Conservation (phyloP, 2,888 invertebrate species). For the Hypomecis atomaria region DNA sequence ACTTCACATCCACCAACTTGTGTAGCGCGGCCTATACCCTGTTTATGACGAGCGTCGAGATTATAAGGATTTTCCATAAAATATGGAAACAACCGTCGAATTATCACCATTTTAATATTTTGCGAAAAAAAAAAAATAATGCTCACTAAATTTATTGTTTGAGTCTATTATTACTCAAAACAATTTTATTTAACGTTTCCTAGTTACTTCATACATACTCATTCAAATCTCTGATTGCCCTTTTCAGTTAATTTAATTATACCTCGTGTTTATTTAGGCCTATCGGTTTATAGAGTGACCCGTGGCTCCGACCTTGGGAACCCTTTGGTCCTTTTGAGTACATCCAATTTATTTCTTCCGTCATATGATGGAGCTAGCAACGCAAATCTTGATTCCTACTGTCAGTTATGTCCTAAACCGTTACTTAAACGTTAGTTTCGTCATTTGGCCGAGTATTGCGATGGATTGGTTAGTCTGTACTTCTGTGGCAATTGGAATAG, state of each 20-base stretch:
- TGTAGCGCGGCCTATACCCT: too few species aligned
- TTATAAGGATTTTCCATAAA: too few species aligned
- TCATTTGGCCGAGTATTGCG: not conserved
- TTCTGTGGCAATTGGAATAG: slow-evolving; percentile 41
- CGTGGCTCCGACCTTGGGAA: slow-evolving; percentile 40
- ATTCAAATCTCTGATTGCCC: slow-evolving; percentile 54
- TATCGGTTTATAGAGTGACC: slow-evolving; percentile 55
- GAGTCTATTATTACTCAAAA: too few species aligned
- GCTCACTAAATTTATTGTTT: too few species aligned
- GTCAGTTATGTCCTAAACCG: not conserved
- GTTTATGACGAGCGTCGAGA: too few species aligned
- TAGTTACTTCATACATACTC: slow-evolving; percentile 43
- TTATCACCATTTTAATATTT: too few species aligned
- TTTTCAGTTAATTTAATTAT: slow-evolving; percentile 58
- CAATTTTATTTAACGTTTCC: not conserved
- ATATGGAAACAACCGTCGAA: too few species aligned
- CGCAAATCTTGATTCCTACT: not conserved
- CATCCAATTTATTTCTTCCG: not conserved
- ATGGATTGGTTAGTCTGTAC: slow-evolving; percentile 32
- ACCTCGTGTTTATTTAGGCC: slow-evolving; percentile 60
- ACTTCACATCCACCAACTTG: too few species aligned
- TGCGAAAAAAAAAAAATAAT: too few species aligned
- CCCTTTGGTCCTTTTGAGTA: slow-evolving; percentile 2
- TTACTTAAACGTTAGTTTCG: not conserved
- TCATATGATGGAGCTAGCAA: not conserved